These are phyloP conservation scores for Amblyopsis rosae DNA, from an alignment of 2,113 vertebrate genomes.

Conservation along the genomic window DNA sequence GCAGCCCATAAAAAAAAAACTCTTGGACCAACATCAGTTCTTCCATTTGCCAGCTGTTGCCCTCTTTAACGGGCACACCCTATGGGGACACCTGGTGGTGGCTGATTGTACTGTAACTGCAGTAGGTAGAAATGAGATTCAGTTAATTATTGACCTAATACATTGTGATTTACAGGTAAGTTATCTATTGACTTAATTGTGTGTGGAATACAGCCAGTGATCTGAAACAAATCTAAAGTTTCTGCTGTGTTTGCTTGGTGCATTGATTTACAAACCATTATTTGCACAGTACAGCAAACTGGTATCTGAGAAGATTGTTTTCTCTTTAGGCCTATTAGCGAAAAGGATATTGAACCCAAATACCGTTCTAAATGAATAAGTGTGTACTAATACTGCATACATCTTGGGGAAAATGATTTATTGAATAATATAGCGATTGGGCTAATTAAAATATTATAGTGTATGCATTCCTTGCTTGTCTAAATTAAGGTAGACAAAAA, in stretches of 20 bases:
- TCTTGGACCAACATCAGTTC: not conserved
- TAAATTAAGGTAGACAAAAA: too few relatives aligned
- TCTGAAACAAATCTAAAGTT: slow-evolving; percentile 38
- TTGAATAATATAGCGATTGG: too few relatives aligned
- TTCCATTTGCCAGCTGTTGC: not conserved
- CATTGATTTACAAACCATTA: slow-evolving; percentile 43
- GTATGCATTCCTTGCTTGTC: too few relatives aligned
- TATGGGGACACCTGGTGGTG: slow-evolving; percentile 9
- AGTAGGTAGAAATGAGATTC: not conserved
- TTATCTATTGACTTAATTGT: not conserved
- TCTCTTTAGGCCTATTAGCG: slow-evolving; percentile 24
- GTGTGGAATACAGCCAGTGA: slow-evolving; percentile 10
- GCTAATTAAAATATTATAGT: too few relatives aligned
- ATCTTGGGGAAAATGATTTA: too few relatives aligned
- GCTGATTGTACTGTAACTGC: slow-evolving; percentile 1
- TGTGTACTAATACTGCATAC: too few relatives aligned
- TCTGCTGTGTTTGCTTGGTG: slow-evolving; percentile 31
- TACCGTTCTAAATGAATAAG: too few relatives aligned
- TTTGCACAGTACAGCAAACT: slow-evolving; percentile 32
- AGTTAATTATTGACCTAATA: not conserved
- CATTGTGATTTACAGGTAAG: slow-evolving; percentile 3
- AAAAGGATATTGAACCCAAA: too few relatives aligned
- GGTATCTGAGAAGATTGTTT: slow-evolving; percentile 26
- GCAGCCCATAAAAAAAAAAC: too few relatives aligned
- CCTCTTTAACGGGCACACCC: not conserved